Percentiles rank a stretch among this genome's conserved stretches.
Evolutionary conservation across 1,140 invertebrate genomes (phyloP).

Genomic region (Bombyx mandarina): DNA sequence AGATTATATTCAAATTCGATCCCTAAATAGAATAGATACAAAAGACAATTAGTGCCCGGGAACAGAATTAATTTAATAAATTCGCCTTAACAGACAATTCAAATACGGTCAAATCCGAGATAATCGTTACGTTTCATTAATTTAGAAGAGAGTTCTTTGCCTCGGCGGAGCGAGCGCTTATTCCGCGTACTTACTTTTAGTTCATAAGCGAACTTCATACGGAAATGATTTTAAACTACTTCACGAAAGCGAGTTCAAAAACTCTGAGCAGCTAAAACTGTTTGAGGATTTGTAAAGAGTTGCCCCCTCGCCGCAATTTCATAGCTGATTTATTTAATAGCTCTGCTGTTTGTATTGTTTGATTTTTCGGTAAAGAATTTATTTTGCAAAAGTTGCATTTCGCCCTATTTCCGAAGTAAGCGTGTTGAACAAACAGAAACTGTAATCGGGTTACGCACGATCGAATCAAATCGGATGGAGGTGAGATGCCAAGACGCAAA

Average conservation of each 20-base stretch:
- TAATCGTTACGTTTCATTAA: slow-evolving; percentile 20
- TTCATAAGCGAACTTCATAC: slow-evolving; percentile 9
- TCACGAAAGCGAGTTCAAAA: slow-evolving; percentile 14
- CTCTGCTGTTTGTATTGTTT: too few species aligned
- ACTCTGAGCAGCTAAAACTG: slow-evolving; percentile 12
- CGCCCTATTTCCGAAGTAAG: too few species aligned
- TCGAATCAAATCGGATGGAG: too few species aligned
- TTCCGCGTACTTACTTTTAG: slow-evolving; percentile 9
- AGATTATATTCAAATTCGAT: slow-evolving; percentile 23
- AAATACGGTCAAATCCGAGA: slow-evolving; percentile 18
- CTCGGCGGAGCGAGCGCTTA: slow-evolving; percentile 6
- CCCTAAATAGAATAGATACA: slow-evolving; percentile 22
- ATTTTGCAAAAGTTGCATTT: too few species aligned
- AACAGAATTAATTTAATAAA: slow-evolving; percentile 24
- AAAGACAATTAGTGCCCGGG: slow-evolving; percentile 22
- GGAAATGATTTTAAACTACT: slow-evolving; percentile 15
- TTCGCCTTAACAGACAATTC: slow-evolving; percentile 18
- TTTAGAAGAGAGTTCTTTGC: slow-evolving; percentile 10
- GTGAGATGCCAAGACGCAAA: too few species aligned
- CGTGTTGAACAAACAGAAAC: too few species aligned
- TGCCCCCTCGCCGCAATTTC: slow-evolving; percentile 15
- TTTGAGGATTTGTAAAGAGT: slow-evolving; percentile 12
- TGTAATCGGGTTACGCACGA: too few species aligned
- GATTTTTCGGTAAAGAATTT: too few species aligned
- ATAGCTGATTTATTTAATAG: slow-evolving; percentile 9